Evolutionary conservation across 2,888 invertebrate species (phyloP).

Genomic region (Athalia circularis): DNA sequence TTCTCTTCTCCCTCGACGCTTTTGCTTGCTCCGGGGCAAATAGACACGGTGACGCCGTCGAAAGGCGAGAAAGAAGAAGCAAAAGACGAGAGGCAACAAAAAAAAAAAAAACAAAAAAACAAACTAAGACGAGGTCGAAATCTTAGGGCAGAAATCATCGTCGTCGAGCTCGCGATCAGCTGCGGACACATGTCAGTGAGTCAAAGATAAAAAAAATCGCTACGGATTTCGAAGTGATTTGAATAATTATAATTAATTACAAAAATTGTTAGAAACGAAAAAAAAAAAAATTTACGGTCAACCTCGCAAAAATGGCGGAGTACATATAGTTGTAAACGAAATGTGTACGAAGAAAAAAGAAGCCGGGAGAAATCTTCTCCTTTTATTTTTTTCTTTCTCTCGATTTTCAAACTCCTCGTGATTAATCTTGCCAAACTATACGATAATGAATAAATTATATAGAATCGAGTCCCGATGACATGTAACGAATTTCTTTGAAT

Average conservation of each 20-base stretch:
- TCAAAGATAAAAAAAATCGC: no score
- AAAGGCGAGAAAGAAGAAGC: not conserved
- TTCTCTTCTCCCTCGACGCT: not conserved
- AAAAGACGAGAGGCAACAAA: not conserved
- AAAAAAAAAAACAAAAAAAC: not conserved
- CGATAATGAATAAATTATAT: not conserved
- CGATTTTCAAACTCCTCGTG: not conserved
- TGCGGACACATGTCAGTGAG: not conserved
- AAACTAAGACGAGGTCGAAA: not conserved
- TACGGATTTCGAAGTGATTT: no score
- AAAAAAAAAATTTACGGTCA: no score
- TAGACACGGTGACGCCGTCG: slow-evolving; percentile 27
- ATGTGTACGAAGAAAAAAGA: no score
- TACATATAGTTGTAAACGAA: no score
- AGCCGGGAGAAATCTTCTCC: no score
- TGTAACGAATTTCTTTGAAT: no score
- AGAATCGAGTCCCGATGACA: no score
- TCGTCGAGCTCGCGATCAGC: not conserved
- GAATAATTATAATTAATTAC: no score
- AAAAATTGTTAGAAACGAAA: no score
- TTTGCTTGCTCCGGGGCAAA: slow-evolving; percentile 19
- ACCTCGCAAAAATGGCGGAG: no score
- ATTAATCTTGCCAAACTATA: not conserved
- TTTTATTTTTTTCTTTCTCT: no score
- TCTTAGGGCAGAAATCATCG: not conserved